Conservation (phyloP, 2,888 invertebrate genomes). For the Epistrophella euchroma region DNA sequence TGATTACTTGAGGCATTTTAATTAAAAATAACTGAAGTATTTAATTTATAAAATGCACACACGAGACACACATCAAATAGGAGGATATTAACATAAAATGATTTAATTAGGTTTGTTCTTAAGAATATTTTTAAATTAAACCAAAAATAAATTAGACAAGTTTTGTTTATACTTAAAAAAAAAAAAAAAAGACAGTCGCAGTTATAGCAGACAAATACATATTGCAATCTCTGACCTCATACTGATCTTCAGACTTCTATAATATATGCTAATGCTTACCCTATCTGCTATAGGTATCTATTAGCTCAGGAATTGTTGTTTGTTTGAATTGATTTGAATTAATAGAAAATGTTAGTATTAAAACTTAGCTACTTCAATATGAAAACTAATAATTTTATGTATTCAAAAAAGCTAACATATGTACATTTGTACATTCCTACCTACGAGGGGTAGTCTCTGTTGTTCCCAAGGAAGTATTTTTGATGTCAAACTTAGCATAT, state of each 20-base stretch:
- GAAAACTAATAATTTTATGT: too few species aligned
- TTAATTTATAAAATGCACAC: not conserved
- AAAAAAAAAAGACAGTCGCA: not conserved
- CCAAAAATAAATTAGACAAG: not conserved
- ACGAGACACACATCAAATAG: not conserved
- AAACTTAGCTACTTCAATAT: too few species aligned
- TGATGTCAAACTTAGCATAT: too few species aligned
- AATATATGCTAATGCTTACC: not conserved
- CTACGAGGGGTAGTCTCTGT: too few species aligned
- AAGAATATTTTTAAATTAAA: not conserved
- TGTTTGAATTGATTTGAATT: constrained; percentile 28
- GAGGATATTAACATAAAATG: not conserved
- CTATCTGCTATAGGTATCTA: not conserved
- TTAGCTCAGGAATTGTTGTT: not conserved
- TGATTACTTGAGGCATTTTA: constrained; percentile 8
- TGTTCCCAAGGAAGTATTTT: too few species aligned
- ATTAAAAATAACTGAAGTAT: not conserved
- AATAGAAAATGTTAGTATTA: not conserved
- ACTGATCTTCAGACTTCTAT: not conserved
- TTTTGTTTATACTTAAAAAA: not conserved
- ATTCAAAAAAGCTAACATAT: too few species aligned
- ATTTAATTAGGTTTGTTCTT: not conserved
- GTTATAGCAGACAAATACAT: not conserved
- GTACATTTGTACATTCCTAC: too few species aligned
- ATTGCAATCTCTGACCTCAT: constrained; percentile 18